Base-by-base conservation (phyloP, 2,888 invertebrate species). In the Ferrisia virgata region DNA sequence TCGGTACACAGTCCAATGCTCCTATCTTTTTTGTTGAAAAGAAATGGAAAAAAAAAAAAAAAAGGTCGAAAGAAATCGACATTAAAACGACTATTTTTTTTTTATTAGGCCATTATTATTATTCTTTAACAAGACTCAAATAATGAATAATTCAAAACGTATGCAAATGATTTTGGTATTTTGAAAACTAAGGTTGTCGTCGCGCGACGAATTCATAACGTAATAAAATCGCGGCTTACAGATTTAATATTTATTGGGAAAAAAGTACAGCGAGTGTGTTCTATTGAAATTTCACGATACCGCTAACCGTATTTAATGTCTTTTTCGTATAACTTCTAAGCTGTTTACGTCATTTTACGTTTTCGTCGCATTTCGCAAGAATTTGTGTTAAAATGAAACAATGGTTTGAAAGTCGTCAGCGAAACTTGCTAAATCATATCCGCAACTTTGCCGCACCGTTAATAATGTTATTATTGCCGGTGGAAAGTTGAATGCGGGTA, bases 71-170 rank as follows among this genome's bases (percentile, higher is more conserved):
- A 33, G 64, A 33, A 72, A 72, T 72, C 33, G 31, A 72, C 72
- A 18, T 69, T 31, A n/a, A 36, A 72, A 33, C 33, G n/a, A 13
- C 36, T 72, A 13, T 72, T 58, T 58, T 69, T 22, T 31, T 72
- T 72, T 36, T n/a, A n/a, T n/a, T n/a, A n/a, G n/a, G n/a, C n/a
- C n/a, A n/a, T n/a, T n/a, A n/a, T n/a, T n/a, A n/a, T n/a, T n/a
- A n/a, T n/a, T n/a, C n/a, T n/a, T n/a, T 33, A 72, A 72, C 72
- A 33, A 72, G 72, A 33, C 72, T n/a, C 18, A 33, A 72, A 72
- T 72, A 72, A 72, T 72, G 72, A 72, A 72, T 72, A 33, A 72
- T 72, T 72, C 72, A 72, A 72, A 72, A 72, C 72, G 72, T 72
- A 72, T 72, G 72, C 72, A 72, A 72, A 72, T 72, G 33, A 72